Evolutionary conservation across 2,797 vertebrate genomes (phyloP).

Genomic region (Neomorphus geoffroyi): DNA sequence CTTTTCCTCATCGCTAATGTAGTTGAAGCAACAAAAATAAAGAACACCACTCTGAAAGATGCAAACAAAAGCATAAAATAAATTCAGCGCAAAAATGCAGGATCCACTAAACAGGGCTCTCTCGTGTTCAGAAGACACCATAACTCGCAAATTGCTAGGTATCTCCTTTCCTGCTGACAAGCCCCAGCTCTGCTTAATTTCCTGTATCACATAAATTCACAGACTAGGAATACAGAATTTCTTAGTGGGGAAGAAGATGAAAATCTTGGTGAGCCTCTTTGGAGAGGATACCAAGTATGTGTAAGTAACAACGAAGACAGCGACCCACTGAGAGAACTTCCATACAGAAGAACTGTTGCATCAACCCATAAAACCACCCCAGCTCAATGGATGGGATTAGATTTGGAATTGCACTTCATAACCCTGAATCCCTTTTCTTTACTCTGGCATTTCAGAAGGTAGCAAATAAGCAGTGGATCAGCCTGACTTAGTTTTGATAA

Average conservation of each 20-base stretch:
- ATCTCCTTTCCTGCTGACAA: background rate
- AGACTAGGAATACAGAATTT: background rate
- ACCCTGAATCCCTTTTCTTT: background rate
- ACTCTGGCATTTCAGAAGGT: background rate
- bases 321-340: background rate
- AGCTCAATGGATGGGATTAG: background rate
- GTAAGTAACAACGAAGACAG: background rate
- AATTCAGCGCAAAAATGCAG: background rate
- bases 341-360: background rate
- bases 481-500: no score
- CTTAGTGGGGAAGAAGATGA: background rate
- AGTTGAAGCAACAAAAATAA: constrained; percentile 17
- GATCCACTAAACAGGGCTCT: background rate
- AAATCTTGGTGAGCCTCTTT: background rate
- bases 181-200: background rate
- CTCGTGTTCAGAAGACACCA: background rate
- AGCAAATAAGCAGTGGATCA: background rate
- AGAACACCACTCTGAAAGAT: background rate
- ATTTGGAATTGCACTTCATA: background rate
- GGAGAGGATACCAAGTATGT: background rate
- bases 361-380: background rate
- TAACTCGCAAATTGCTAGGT: background rate
- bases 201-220: background rate
- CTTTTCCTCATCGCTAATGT: constrained; percentile 28
- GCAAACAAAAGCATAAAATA: constrained; percentile 17